phyloP scores from a whole-genome alignment of 2,113 vertebrate genomes.

The Crotalus viridis region DNA sequence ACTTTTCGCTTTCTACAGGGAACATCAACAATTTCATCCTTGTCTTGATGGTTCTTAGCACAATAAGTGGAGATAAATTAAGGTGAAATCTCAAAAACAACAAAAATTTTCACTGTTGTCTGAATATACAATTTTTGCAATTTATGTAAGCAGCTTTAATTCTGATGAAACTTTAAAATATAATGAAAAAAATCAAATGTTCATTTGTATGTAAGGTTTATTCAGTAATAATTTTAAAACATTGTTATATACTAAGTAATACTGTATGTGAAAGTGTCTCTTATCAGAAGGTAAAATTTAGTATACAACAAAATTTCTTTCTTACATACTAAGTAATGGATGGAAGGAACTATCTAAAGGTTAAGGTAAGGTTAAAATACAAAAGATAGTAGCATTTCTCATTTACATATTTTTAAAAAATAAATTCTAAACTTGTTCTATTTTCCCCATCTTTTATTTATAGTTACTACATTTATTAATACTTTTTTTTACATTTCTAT shows the following conservation, averaged over 20 bases:
- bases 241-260: neutral
- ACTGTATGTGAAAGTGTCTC: neutral
- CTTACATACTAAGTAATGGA: neutral
- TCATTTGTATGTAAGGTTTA: neutral
- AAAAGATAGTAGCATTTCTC: neutral
- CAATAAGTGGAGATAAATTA: conserved; percentile 89
- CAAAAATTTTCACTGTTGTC: neutral
- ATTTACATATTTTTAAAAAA: neutral
- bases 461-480: neutral
- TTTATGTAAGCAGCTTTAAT: neutral
- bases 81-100: conserved; percentile 62
- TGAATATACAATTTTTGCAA: neutral
- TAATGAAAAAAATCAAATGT: neutral
- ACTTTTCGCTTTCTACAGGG: conserved; percentile 91
- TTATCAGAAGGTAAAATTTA: neutral
- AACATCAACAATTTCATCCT: conserved; percentile 81
- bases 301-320: neutral
- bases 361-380: neutral
- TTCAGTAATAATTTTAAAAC: neutral
- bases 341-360: too few species aligned
- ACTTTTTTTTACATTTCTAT: neutral
- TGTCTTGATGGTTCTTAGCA: conserved; percentile 81
- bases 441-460: neutral
- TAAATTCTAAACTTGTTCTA: neutral
- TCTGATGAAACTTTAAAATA: neutral